Evolutionary conservation across 1,140 invertebrate species (phyloP).

Genomic region (Cydia strobilella): DNA sequence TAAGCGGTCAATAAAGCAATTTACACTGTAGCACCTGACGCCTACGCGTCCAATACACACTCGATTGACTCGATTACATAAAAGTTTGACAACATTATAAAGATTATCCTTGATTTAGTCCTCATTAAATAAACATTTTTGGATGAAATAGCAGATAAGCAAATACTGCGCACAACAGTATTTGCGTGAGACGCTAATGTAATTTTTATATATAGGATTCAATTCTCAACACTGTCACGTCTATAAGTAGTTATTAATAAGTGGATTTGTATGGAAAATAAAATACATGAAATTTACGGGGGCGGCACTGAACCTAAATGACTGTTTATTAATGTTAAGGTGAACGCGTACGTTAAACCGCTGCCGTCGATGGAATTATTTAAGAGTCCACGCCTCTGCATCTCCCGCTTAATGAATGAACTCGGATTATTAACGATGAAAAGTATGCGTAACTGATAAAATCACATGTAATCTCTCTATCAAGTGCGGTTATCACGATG

Average conservation of each 20-base stretch:
- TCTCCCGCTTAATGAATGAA: conserved; percentile 31
- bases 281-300: conserved; percentile 39
- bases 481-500: conserved; percentile 16
- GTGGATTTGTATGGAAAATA: conserved; percentile 13
- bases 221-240: neutral
- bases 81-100: conserved; percentile 14
- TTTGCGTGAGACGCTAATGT: neutral
- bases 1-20: conserved; percentile 66
- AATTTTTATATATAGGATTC: neutral
- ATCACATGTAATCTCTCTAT: conserved; percentile 12
- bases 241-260: neutral
- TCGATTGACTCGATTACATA: conserved; percentile 29
- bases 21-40: conserved; percentile 53
- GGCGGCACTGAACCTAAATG: conserved; percentile 52
- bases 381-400: conserved; percentile 53
- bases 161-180: neutral
- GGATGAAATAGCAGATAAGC: neutral
- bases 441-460: conserved; percentile 21
- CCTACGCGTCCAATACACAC: conserved; percentile 41
- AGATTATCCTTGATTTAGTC: conserved; percentile 20
- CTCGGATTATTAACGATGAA: conserved; percentile 13
- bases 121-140: conserved; percentile 17
- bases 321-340: conserved; percentile 59
- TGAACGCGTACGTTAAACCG: conserved; percentile 53
- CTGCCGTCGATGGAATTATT: conserved; percentile 44